A percentile compares a stretch with the other conserved stretches of the same genome.
phyloP scores from a whole-genome alignment of 2,888 invertebrate species.

The Tenthredo livida region DNA sequence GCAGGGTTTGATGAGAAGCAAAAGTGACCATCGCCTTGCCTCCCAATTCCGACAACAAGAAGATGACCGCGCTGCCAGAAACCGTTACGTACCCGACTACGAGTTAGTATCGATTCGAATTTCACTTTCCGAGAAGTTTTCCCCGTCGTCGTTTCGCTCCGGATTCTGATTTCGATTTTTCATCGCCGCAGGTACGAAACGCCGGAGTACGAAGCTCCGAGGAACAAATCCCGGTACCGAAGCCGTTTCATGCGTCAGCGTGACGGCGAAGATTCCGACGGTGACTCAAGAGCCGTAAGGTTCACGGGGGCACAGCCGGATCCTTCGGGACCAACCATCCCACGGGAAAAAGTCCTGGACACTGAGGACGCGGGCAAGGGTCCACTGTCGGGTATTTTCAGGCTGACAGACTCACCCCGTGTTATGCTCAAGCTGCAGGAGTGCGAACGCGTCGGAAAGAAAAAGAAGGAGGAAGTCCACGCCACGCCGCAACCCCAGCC shows the following conservation, averaged over 20 bases:
- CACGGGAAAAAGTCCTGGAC: slow-evolving; percentile 88
- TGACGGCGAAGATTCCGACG: slow-evolving; percentile 89
- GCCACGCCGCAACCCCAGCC: slow-evolving; percentile 78
- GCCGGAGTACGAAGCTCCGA: slow-evolving; percentile 74
- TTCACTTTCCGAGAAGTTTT: neutral
- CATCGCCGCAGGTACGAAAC: slow-evolving; percentile 71
- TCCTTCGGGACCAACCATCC: slow-evolving; percentile 74
- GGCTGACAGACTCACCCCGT: slow-evolving; percentile 91
- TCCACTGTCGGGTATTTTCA: slow-evolving; percentile 93
- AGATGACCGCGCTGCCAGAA: slow-evolving; percentile 79
- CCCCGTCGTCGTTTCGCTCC: neutral
- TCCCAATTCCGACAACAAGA: slow-evolving; percentile 93
- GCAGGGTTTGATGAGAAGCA: slow-evolving; percentile 93
- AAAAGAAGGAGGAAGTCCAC: slow-evolving; percentile 88
- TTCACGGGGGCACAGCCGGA: slow-evolving; percentile 81
- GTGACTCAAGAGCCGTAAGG: slow-evolving; percentile 84
- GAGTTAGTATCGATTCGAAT: slow-evolving; percentile 68
- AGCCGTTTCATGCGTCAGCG: slow-evolving; percentile 80
- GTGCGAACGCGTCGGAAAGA: slow-evolving; percentile 84
- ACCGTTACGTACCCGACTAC: slow-evolving; percentile 77
- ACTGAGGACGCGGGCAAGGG: slow-evolving; percentile 93
- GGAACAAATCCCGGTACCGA: slow-evolving; percentile 75
- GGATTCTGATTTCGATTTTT: slow-evolving; percentile 31
- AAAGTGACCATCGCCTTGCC: slow-evolving; percentile 95
- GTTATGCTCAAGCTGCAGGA: slow-evolving; percentile 94